A percentile compares a stretch with the other conserved stretches of the same genome.
Evolutionary conservation across 1,140 invertebrate genomes (phyloP).

Genomic region (Drosophila orena): DNA sequence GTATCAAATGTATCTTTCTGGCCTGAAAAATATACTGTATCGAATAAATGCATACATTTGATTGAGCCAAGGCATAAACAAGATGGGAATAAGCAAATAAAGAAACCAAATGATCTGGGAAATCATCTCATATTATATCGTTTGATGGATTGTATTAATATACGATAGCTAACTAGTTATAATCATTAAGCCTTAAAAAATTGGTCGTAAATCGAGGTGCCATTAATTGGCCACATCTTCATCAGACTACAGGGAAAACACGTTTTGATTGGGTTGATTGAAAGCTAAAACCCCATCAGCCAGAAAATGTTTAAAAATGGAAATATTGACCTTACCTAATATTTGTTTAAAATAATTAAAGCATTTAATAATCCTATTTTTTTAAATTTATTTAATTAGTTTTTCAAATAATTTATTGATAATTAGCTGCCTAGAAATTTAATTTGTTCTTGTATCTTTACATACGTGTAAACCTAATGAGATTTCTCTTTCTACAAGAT

Average conservation of each 20-base stretch:
- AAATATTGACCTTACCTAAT: conserved; percentile 1
- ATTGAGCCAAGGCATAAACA: conserved; percentile 22
- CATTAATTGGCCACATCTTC: conserved; percentile 34
- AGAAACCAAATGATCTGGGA: conserved; percentile 35
- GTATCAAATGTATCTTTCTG: conserved; percentile 53
- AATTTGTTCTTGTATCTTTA: not conserved
- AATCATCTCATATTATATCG: conserved; percentile 27
- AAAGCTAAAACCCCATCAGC: conserved; percentile 3
- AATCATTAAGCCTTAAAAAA: conserved; percentile 29
- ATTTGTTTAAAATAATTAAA: conserved; percentile 3
- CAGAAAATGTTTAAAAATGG: conserved; percentile 2
- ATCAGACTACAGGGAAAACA: conserved; percentile 12
- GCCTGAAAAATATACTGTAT: conserved; percentile 44
- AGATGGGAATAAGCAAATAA: conserved; percentile 23
- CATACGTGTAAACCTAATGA: not conserved
- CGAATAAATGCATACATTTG: conserved; percentile 51
- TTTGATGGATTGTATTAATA: conserved; percentile 27
- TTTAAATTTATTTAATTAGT: not conserved
- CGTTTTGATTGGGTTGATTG: conserved; percentile 21
- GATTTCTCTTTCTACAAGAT: conserved; percentile 25
- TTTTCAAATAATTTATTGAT: not conserved
- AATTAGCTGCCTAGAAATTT: not conserved
- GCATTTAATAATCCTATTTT: not conserved
- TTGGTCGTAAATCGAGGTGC: conserved; percentile 27
- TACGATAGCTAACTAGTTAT: conserved; percentile 21